These are phyloP conservation scores for Arctopsyche grandis DNA, from an alignment of 1,140 invertebrate genomes.

Conservation along the genomic window DNA sequence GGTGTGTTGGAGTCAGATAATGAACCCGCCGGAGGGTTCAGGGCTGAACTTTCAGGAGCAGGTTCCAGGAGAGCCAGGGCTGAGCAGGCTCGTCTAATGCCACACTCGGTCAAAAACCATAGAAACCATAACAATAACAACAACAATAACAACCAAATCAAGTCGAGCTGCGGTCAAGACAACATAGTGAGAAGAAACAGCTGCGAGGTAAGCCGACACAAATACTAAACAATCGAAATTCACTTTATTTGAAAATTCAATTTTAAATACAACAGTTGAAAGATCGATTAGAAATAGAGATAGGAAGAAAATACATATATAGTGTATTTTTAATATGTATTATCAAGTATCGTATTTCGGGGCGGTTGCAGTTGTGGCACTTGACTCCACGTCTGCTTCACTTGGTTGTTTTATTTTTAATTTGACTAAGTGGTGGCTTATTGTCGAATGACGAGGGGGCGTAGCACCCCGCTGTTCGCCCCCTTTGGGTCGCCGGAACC, in stretches of 20 bases:
- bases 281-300: background rate
- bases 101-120: background rate
- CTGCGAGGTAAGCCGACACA: conserved; percentile 22
- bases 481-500: background rate
- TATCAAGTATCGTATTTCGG: conserved; percentile 7
- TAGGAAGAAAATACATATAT: background rate
- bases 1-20: conserved; percentile 80
- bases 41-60: conserved; percentile 73
- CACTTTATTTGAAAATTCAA: background rate
- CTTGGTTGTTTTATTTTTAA: conserved; percentile 17
- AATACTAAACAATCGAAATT: background rate
- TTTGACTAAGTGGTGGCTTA: conserved; percentile 18
- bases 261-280: background rate
- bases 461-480: background rate
- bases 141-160: conserved; percentile 32
- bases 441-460: conserved; percentile 6
- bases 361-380: background rate
- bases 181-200: conserved; percentile 14
- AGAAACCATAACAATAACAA: conserved; percentile 43
- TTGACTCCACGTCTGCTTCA: background rate
- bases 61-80: conserved; percentile 52
- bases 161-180: conserved; percentile 31
- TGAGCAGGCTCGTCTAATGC: conserved; percentile 20
- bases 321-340: background rate
- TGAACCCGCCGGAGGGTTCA: conserved; percentile 77